Evolutionary conservation across 2,888 invertebrate genomes (phyloP).

Genomic region (Plagodis pulveraria): DNA sequence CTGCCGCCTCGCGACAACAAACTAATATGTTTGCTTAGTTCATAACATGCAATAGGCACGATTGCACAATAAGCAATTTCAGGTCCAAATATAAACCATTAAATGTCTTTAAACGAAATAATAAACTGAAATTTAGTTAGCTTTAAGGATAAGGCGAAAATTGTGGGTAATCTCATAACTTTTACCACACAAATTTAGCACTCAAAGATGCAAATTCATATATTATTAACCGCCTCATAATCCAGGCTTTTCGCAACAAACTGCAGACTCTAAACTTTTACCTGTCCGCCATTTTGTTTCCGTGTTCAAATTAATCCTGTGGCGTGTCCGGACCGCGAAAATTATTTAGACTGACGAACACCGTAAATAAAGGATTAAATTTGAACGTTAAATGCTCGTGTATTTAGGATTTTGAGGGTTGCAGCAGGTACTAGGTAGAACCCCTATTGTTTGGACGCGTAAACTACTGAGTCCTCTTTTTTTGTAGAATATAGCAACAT

Average conservation of each 20-base stretch:
- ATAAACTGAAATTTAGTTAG: too few species aligned
- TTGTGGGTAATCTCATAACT: too few species aligned
- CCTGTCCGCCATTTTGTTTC: constrained; percentile 67
- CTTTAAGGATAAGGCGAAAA: too few species aligned
- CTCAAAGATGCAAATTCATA: constrained; percentile 38
- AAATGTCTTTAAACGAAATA: too few species aligned
- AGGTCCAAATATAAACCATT: too few species aligned
- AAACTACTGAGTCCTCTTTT: background rate
- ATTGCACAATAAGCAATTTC: too few species aligned
- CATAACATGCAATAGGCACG: too few species aligned
- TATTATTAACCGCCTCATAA: constrained; percentile 62
- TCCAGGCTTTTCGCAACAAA: constrained; percentile 56
- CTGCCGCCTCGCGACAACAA: too few species aligned
- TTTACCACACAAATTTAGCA: constrained; percentile 27
- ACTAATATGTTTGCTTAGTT: too few species aligned
- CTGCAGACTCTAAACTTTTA: constrained; percentile 56
- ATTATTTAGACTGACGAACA: constrained; percentile 74
- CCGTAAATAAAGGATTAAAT: constrained; percentile 48
- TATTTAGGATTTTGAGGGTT: constrained; percentile 65
- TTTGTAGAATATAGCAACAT: background rate
- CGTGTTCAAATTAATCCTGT: constrained; percentile 72
- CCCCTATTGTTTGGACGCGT: constrained; percentile 33
- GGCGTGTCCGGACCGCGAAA: constrained; percentile 65
- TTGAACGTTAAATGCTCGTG: constrained; percentile 60
- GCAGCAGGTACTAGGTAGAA: constrained; percentile 25